A percentile compares a stretch with the other conserved stretches of the same genome.
phyloP scores from a whole-genome alignment of 2,888 invertebrate species.

The Cryptocheilus praepositus region DNA sequence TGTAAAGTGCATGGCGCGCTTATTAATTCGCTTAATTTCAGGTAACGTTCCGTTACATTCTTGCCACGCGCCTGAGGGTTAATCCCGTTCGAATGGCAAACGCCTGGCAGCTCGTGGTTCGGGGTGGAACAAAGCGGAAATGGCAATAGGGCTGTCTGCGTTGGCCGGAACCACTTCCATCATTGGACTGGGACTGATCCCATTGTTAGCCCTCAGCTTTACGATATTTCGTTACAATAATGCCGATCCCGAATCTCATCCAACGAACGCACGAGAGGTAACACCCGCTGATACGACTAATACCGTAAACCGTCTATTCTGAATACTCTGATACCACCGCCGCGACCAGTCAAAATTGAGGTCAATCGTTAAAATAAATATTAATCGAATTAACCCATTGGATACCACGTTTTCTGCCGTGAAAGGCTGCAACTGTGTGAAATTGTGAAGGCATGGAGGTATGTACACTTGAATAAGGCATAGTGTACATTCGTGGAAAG shows the following conservation, averaged over 20 bases:
- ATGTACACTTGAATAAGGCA: no score
- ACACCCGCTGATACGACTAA: constrained; percentile 66
- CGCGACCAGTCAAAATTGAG: no score
- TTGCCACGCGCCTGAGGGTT: background rate
- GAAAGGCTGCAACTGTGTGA: no score
- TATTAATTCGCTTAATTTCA: constrained; percentile 18
- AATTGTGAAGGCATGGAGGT: no score
- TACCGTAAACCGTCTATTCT: no score
- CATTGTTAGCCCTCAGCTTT: constrained; percentile 87
- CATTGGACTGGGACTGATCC: constrained; percentile 83
- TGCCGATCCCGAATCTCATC: constrained; percentile 88
- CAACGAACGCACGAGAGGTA: constrained; percentile 83
- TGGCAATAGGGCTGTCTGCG: constrained; percentile 75
- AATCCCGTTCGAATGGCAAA: constrained; percentile 36
- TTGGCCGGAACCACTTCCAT: constrained; percentile 77
- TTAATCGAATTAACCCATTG: no score
- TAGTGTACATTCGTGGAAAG: no score
- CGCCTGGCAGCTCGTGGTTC: constrained; percentile 26
- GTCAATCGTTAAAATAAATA: no score
- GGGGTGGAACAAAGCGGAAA: constrained; percentile 59
- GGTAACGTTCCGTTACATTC: background rate
- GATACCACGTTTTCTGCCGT: no score
- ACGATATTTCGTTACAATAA: constrained; percentile 88
- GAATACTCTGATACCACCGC: no score
- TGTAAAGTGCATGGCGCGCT: no score